Evolutionary conservation across 2,113 vertebrate species (phyloP), one percentile per base, ranked within the genome.

Genomic region (Alligator sinensis): DNA sequence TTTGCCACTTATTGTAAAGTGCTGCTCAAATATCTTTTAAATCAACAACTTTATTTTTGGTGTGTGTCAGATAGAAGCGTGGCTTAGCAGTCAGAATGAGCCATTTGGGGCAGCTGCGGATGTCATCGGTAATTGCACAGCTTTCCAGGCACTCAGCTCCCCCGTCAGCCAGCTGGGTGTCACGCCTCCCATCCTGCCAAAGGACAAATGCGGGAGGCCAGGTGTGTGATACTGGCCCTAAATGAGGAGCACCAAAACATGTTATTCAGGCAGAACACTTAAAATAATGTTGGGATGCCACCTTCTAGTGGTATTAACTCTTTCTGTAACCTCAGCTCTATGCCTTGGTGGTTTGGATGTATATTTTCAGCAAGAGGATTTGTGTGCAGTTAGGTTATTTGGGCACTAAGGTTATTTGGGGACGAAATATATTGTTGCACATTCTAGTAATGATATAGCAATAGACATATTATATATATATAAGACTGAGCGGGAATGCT

Each of bases 1-100:
- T 96, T 96, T 94, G 93, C 94, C 95, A 90, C 94, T 95, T 92
- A 93, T 3, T 68, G 92, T 60, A 95, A 91, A 94, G 89, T 90
- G 95, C 89, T n/a, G 82, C 91, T 96, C 87, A 55, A 82, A 88
- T 90, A 77, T 86, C 86, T 97, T 91, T 95, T 68, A 92, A 94
- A 93, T 13, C 93, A 95, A 96, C 86, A 89, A 64, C 68, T 17
- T 79, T 34, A 60, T 93, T 84, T 14, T 74, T 0, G 9, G 12
- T 1, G 59, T 38, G 66, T 3, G 78, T 81, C 59, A 14, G 74
- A 15, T 0, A 0, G 28, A 24, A 3, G 55, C 4, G 6, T 4
- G 58, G 17, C 0, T 16, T 28, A 3, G 79, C 66, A 30, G 59
- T 0, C 1, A 10, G 55, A 5, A 5, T 11, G n/a, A 2, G 74